These are phyloP conservation scores for Karalla daura DNA, from an alignment of 2,797 vertebrate species.

Conservation along the genomic window DNA sequence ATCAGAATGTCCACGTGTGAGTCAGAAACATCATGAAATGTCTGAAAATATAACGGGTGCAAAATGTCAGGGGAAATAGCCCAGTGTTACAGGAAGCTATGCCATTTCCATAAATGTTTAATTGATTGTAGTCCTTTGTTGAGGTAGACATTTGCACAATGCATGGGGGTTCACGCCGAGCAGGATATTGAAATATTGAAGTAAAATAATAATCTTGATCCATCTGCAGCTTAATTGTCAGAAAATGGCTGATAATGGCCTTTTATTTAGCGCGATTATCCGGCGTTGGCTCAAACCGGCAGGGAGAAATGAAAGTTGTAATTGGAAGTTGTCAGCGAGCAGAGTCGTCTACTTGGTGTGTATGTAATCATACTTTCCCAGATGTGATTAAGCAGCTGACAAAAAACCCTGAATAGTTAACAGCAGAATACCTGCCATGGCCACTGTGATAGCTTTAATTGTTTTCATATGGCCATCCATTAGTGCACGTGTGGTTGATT, in stretches of 20 bases:
- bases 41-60: constrained; percentile 94
- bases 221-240: constrained; percentile 70
- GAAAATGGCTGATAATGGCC: constrained; percentile 68
- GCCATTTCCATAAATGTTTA: constrained; percentile 96
- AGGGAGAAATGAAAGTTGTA: constrained; percentile 36
- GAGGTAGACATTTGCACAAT: constrained; percentile 82
- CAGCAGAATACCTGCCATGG: constrained; percentile 51
- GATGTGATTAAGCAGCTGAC: constrained; percentile 47
- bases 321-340: constrained; percentile 50
- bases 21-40: constrained; percentile 84
- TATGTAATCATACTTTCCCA: constrained; percentile 37
- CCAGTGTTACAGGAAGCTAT: constrained; percentile 91
- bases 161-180: constrained; percentile 69
- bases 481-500: constrained; percentile 64
- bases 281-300: constrained; percentile 49
- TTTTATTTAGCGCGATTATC: constrained; percentile 65
- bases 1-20: constrained; percentile 92
- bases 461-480: constrained; percentile 70
- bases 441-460: constrained; percentile 55
- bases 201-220: constrained; percentile 74
- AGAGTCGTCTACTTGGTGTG: constrained; percentile 19
- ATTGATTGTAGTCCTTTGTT: constrained; percentile 96
- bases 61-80: constrained; percentile 97
- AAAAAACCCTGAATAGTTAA: constrained; percentile 54
- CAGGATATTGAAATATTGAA: constrained; percentile 77